Evolutionary conservation across 1,140 invertebrate genomes (phyloP).

Genomic region (Aphaenogaster rudis): DNA sequence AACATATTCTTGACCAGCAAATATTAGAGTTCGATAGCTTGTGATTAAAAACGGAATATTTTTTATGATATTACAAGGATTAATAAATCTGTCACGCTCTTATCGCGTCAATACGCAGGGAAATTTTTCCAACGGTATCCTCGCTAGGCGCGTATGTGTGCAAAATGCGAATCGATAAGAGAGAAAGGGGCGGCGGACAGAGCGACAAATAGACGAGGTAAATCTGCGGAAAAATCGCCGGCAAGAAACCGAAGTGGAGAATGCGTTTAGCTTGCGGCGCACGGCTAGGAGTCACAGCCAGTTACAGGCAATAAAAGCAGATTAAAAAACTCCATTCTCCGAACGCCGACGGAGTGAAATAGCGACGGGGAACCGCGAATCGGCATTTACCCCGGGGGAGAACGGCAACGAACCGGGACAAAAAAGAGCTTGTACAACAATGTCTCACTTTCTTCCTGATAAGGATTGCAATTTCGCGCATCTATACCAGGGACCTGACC

Average conservation of each 20-base stretch:
- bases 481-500: not conserved
- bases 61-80: not conserved
- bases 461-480: constrained; percentile 45
- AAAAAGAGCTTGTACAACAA: constrained; percentile 38
- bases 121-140: not conserved
- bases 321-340: constrained; percentile 81
- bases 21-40: constrained; percentile 3
- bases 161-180: constrained; percentile 35
- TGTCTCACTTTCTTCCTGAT: constrained; percentile 50
- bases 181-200: not conserved
- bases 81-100: constrained; percentile 7
- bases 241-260: constrained; percentile 51
- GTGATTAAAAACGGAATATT: constrained; percentile 1
- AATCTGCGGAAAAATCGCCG: constrained; percentile 55
- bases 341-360: constrained; percentile 48
- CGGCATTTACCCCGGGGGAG: constrained; percentile 33
- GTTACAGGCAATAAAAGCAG: constrained; percentile 82
- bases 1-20: not conserved
- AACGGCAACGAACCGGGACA: constrained; percentile 26
- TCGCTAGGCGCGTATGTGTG: not conserved
- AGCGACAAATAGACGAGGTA: constrained; percentile 59
- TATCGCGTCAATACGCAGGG: not conserved
- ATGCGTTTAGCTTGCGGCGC: constrained; percentile 74
- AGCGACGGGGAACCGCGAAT: constrained; percentile 62
- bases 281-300: constrained; percentile 76